phyloP scores from a whole-genome alignment of 2,113 vertebrate genomes.

The Chaetops frenatus region DNA sequence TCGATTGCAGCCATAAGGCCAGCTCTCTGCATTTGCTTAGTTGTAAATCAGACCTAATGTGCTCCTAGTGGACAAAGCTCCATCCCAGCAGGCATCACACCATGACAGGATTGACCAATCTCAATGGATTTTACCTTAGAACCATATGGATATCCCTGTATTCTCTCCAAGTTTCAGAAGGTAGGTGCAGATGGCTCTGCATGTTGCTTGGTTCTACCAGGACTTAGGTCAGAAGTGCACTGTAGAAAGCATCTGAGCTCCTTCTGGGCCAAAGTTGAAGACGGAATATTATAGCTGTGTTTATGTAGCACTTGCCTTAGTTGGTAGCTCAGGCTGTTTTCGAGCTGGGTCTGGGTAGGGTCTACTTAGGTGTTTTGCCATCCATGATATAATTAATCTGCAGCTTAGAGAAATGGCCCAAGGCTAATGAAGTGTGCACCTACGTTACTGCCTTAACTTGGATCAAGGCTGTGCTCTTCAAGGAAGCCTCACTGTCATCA shows the following conservation, averaged over 20 bases:
- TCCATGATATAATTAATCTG: not conserved
- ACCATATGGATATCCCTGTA: not conserved
- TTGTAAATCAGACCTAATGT: rapidly evolving
- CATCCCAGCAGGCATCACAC: not conserved
- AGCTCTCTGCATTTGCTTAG: not conserved
- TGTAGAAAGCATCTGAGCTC: not conserved
- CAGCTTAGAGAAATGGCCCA: not conserved
- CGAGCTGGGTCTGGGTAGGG: not conserved
- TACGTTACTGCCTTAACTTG: rapidly evolving
- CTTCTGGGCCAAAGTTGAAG: not conserved
- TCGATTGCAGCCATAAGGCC: not conserved
- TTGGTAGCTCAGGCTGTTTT: not conserved
- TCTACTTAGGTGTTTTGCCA: not conserved
- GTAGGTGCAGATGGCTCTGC: not conserved
- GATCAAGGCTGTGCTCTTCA: not conserved
- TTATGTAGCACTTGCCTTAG: not conserved
- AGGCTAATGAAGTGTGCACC: not conserved
- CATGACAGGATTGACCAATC: not conserved
- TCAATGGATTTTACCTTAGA: not conserved
- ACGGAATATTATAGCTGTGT: not conserved
- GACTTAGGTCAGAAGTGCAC: not conserved
- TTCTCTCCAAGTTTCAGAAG: not conserved
- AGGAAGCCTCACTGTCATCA: not conserved
- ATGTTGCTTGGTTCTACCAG: not conserved
- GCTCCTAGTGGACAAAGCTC: not conserved